Evolutionary conservation across 2,888 invertebrate species (phyloP).

Genomic region (Eustalomyia histrio): DNA sequence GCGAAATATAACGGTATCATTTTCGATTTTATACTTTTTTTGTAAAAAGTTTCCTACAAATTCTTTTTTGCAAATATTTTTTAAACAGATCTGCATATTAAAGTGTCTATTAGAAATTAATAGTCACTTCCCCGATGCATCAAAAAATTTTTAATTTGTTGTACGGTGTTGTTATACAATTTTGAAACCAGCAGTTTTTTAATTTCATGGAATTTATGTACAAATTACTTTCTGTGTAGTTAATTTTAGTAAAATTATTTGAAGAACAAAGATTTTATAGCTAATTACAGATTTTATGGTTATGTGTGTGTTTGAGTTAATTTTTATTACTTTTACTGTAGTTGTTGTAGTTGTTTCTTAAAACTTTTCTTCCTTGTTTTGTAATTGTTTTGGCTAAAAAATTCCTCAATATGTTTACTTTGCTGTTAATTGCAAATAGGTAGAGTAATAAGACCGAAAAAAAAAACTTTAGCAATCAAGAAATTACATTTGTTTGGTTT

Average conservation of each 20-base stretch:
- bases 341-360: not conserved
- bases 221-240: not conserved
- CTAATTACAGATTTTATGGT: constrained; percentile 24
- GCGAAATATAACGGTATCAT: no score
- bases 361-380: not conserved
- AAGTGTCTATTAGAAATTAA: no score
- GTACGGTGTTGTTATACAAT: no score
- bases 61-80: no score
- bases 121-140: no score
- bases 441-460: not conserved
- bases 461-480: constrained; percentile 44
- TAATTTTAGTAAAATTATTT: not conserved
- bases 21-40: no score
- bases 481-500: constrained; percentile 27
- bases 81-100: no score
- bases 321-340: constrained; percentile 5
- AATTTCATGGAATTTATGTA: no score
- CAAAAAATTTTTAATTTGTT: no score
- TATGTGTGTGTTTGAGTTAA: constrained; percentile 13
- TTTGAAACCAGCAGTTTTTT: no score
- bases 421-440: constrained; percentile 14
- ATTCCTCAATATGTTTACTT: no score
- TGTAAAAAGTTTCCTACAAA: no score
- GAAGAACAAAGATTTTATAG: constrained; percentile 19
- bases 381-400: not conserved